A percentile compares a stretch with the other conserved stretches of the same genome.
Evolutionary conservation across 2,113 vertebrate species (phyloP).

Genomic region (Nymphicus hollandicus): DNA sequence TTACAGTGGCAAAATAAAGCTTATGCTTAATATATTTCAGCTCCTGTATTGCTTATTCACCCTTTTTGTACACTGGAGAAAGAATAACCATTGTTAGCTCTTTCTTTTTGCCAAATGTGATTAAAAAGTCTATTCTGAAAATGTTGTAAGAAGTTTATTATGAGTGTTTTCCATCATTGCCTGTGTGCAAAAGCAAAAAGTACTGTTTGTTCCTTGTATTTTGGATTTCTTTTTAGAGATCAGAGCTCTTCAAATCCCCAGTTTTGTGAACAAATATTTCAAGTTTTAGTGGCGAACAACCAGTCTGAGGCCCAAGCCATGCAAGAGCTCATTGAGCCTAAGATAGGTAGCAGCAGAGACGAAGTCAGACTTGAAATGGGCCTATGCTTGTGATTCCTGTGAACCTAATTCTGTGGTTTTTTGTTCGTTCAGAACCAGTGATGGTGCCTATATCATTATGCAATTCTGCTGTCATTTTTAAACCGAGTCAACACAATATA

Average conservation of each 20-base stretch:
- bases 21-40: background rate
- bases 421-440: background rate
- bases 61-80: background rate
- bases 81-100: background rate
- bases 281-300: background rate
- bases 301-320: background rate
- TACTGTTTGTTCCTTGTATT: background rate
- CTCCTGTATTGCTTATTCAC: background rate
- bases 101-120: background rate
- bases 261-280: background rate
- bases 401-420: background rate
- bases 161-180: background rate
- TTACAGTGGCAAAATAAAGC: background rate
- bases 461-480: background rate
- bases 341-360: background rate
- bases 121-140: background rate
- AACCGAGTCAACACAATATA: background rate
- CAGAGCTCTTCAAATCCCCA: background rate
- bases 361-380: background rate
- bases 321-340: background rate
- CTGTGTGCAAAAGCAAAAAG: background rate
- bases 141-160: background rate
- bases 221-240: background rate
- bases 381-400: background rate
- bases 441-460: background rate